Base-by-base conservation (phyloP, 2,888 invertebrate species). In the Helleia helle region DNA sequence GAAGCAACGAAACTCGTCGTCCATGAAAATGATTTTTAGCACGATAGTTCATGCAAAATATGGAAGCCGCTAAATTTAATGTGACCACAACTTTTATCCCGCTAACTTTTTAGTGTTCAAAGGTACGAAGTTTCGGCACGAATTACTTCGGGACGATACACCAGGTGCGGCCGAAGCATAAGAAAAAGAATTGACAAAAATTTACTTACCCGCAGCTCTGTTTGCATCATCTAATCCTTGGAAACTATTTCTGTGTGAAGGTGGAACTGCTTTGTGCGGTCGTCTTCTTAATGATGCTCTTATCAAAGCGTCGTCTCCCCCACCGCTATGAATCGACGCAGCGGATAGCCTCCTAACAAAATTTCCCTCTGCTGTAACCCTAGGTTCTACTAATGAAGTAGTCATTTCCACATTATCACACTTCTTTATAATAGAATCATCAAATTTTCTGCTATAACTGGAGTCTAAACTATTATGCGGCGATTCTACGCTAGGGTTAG, bases 221-320 rank as follows among this genome's bases (percentile, higher is more conserved):
- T 70, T 72, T 8, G 72, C 59, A 26, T 84, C 85, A 52, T 85
- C 84, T 43, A 86, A 71, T 50, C 89, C 88, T 63, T 89, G 89
- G 60, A 85, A 88, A 65, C 89, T 89, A 65, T 88, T 88, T 57
- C 89, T 81, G 65, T 89, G 88, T 13, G 84, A 65, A 1, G 80
- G 65, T 0, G 74, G 70, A 3, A 77, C 68, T 3, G 65, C 65
- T 49, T 81, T 84, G 43, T 89, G 89, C 26, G 88, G 86, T 53
- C 89, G 75, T 62, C 88, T 76, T 54, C 89, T 71, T 46, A 88
- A 65, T 25, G 88, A 88, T 36, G 88, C 89, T 58, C 89, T 77
- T 49, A 87, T 87, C 38, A 89, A 67, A 39, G 88, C 86, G 51
- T 86, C 87, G 49, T 88, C 89, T 27, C 87, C 86, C 15, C 84